These are phyloP conservation scores for Hypotaenidia okinawae DNA, from an alignment of 2,797 vertebrate species.

Conservation along the genomic window DNA sequence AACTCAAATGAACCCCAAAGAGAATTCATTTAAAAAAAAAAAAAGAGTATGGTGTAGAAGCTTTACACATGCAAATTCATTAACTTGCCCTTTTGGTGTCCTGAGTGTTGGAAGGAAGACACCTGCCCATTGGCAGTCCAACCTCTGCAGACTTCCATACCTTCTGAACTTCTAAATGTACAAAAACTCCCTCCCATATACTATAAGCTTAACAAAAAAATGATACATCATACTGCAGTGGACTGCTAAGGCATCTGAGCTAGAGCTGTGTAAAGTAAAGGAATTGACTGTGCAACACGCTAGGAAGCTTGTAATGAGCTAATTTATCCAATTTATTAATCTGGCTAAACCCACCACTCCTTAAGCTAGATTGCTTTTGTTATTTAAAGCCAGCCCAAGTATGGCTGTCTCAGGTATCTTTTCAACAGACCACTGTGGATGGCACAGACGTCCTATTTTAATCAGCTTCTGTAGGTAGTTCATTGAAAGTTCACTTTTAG, in stretches of 20 bases:
- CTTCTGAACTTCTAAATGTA: neutral
- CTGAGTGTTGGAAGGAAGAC: neutral
- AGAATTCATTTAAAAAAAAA: neutral
- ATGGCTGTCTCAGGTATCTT: neutral
- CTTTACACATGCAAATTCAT: neutral
- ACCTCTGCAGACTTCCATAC: neutral
- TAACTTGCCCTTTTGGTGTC: neutral
- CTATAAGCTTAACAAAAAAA: constrained; percentile 13
- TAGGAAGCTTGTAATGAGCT: neutral
- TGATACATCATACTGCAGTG: neutral
- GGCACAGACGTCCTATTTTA: neutral
- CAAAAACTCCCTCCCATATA: neutral
- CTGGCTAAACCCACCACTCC: neutral
- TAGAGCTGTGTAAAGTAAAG: neutral
- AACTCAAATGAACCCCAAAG: neutral
- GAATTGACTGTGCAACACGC: neutral
- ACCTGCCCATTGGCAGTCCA: rapidly evolving
- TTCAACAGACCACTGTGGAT: neutral
- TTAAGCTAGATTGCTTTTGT: neutral
- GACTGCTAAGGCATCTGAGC: neutral
- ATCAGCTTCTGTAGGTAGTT: neutral
- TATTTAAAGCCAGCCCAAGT: neutral
- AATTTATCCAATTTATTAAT: neutral
- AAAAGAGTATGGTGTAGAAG: neutral
- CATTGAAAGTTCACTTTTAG: neutral